These are phyloP conservation scores for Lamellibrachia luymesi DNA, from an alignment of 1,140 invertebrate genomes.

Conservation along the genomic window DNA sequence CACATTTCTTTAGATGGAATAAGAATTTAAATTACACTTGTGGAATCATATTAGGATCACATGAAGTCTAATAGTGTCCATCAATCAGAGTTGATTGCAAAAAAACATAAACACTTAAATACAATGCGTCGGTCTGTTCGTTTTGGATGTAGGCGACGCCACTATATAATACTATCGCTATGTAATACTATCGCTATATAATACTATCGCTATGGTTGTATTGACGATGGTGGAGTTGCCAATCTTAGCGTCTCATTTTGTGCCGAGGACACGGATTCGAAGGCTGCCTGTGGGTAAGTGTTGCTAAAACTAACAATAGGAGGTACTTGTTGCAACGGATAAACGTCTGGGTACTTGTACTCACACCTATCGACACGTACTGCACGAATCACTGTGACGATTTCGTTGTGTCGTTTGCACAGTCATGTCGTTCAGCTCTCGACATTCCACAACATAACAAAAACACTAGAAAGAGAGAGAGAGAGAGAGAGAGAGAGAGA, in stretches of 20 bases:
- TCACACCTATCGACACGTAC: background rate
- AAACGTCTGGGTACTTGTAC: background rate
- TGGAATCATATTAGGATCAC: background rate
- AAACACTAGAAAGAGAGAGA: too few species aligned
- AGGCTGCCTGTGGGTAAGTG: background rate
- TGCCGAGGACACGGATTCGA: background rate
- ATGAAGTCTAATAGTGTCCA: too few species aligned
- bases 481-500: background rate
- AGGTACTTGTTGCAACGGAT: background rate
- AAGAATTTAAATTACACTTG: background rate
- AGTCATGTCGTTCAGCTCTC: background rate
- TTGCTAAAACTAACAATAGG: background rate
- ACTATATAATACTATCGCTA: background rate
- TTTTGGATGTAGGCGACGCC: too few species aligned
- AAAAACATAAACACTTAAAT: background rate
- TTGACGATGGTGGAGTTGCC: background rate
- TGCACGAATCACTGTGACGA: background rate
- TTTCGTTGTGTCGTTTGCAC: background rate
- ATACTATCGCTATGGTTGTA: background rate
- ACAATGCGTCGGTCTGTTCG: background rate
- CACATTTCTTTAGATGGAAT: background rate
- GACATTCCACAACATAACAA: too few species aligned
- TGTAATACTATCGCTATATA: too few species aligned
- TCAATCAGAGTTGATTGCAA: background rate
- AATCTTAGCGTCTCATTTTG: background rate